phyloP scores from a whole-genome alignment of 2,797 vertebrate genomes.

The Serranus cabrilla region DNA sequence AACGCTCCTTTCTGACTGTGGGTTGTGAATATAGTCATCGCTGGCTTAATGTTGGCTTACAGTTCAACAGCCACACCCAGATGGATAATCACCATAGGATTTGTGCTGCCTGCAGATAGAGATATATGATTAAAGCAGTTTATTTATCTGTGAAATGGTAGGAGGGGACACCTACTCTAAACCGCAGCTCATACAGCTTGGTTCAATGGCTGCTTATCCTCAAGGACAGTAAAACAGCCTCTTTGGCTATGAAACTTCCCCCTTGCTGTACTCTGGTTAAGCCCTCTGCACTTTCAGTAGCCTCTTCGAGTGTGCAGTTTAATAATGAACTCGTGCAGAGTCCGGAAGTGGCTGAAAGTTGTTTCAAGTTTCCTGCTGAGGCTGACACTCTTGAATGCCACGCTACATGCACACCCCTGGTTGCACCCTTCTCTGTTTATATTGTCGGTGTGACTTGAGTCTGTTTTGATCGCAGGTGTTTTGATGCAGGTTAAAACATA shows the following conservation, averaged over 20 bases:
- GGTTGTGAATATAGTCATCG: conserved; percentile 44
- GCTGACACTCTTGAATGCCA: conserved; percentile 67
- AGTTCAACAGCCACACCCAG: conserved; percentile 65
- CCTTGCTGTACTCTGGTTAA: conserved; percentile 40
- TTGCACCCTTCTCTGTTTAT: neutral
- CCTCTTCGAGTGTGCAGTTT: conserved; percentile 27
- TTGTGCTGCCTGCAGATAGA: conserved; percentile 49
- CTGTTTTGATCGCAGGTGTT: conserved; percentile 39
- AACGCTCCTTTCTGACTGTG: conserved; percentile 18
- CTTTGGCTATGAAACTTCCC: conserved; percentile 26
- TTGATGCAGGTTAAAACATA: neutral
- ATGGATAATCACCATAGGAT: conserved; percentile 61
- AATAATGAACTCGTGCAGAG: conserved; percentile 60
- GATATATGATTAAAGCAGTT: conserved; percentile 58
- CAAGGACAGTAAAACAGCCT: conserved; percentile 47
- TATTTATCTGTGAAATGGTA: conserved; percentile 64
- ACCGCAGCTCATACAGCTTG: conserved; percentile 37
- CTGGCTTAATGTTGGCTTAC: conserved; percentile 46
- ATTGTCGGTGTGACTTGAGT: neutral
- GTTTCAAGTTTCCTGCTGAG: conserved; percentile 80
- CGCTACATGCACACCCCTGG: conserved; percentile 34
- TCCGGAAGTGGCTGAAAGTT: conserved; percentile 80
- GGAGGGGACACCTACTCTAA: conserved; percentile 60
- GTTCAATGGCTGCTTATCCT: conserved; percentile 45
- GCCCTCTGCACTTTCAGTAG: conserved; percentile 16